Conservation (phyloP, 2,888 invertebrate species). For the Eupithecia dodoneata region DNA sequence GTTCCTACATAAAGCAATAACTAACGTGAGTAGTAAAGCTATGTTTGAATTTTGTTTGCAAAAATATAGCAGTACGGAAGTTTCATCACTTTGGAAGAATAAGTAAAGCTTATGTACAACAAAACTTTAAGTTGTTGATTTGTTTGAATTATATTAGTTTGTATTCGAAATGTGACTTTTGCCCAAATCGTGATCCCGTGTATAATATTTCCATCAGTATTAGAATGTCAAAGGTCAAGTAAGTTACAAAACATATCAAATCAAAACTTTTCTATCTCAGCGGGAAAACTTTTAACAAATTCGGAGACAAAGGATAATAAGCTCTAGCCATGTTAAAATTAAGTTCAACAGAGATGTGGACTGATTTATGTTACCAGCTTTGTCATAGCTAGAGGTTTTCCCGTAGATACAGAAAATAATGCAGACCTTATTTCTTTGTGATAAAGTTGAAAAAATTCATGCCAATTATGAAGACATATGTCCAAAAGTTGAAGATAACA, state of each 20-base stretch:
- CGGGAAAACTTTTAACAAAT: neutral
- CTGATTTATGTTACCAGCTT: neutral
- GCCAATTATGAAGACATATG: constrained; percentile 52
- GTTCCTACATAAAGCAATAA: neutral
- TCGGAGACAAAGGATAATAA: neutral
- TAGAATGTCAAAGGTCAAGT: neutral
- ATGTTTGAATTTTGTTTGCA: neutral
- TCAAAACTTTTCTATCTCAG: neutral
- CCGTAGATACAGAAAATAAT: constrained; percentile 21
- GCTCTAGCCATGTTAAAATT: neutral
- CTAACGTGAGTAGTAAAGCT: too few species aligned
- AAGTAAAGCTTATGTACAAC: neutral
- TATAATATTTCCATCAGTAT: too few species aligned
- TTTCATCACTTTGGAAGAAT: neutral
- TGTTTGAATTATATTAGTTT: too few species aligned
- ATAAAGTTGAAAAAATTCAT: constrained; percentile 37
- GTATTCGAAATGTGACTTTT: too few species aligned
- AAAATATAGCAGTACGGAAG: neutral
- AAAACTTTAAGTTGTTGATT: neutral
- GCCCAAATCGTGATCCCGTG: too few species aligned
- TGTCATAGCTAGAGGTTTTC: neutral
- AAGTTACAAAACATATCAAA: neutral
- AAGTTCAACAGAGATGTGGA: constrained; percentile 1
- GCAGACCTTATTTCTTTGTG: constrained; percentile 30
- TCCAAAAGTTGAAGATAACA: constrained; percentile 64